Percentiles rank a stretch among this genome's conserved stretches.
Evolutionary conservation across 2,113 vertebrate genomes (phyloP).

Genomic region (Charina bottae): DNA sequence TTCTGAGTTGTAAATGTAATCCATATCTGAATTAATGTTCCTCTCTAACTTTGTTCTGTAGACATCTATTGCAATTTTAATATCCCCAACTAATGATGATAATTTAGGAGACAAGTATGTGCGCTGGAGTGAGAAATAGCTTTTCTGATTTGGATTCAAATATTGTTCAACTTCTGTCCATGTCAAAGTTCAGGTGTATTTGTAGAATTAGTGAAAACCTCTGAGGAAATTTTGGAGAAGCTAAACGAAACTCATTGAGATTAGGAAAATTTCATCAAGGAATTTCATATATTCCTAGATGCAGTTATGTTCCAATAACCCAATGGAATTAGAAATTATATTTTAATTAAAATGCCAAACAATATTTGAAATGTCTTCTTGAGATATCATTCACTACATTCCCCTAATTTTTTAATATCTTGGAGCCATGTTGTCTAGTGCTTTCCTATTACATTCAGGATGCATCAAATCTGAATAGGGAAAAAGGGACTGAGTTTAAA

Average conservation of each 20-base stretch:
- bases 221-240: not conserved
- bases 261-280: not conserved
- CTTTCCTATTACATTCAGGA: conserved; percentile 61
- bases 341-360: conserved; percentile 10
- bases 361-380: conserved; percentile 3
- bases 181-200: not conserved
- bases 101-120: not conserved
- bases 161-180: not conserved
- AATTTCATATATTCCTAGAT: not conserved
- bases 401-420: not conserved
- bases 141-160: not conserved
- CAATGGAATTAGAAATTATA: not conserved
- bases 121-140: not conserved
- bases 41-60: not conserved
- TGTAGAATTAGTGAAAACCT: not conserved
- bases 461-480: conserved; percentile 39
- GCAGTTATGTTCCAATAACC: not conserved
- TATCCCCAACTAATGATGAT: not conserved
- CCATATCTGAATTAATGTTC: not conserved
- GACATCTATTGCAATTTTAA: not conserved
- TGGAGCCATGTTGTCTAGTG: conserved; percentile 31
- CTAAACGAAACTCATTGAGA: not conserved
- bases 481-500: conserved; percentile 36
- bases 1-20: conserved; percentile 8
- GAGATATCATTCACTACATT: not conserved